phyloP scores from a whole-genome alignment of 1,140 invertebrate genomes.

The Thaumatotibia leucotreta region DNA sequence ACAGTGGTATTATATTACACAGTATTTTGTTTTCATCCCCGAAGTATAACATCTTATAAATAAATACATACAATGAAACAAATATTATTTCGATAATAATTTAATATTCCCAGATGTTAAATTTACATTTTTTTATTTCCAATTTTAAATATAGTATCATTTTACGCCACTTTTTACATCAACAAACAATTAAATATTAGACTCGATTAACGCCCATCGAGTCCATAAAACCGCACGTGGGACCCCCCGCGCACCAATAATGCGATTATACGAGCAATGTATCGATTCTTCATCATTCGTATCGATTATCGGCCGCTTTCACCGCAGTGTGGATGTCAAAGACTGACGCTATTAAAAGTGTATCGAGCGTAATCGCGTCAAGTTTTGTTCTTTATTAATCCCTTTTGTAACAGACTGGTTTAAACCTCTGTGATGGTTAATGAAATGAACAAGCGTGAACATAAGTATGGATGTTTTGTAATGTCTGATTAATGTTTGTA shows the following conservation, averaged over 20 bases:
- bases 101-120: no score
- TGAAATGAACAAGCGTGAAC: slow-evolving; percentile 79
- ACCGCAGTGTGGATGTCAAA: slow-evolving; percentile 59
- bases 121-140: no score
- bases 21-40: no score
- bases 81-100: no score
- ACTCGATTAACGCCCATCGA: slow-evolving; percentile 24
- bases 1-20: no score
- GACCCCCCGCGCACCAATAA: slow-evolving; percentile 60
- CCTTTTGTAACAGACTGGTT: slow-evolving; percentile 48
- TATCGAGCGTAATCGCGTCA: slow-evolving; percentile 41
- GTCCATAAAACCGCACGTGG: slow-evolving; percentile 26
- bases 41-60: no score
- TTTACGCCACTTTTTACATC: neutral
- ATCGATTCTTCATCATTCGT: slow-evolving; percentile 51
- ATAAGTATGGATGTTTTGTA: neutral
- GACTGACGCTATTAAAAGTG: slow-evolving; percentile 56
- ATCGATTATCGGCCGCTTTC: slow-evolving; percentile 53
- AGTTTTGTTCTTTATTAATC: slow-evolving; percentile 47
- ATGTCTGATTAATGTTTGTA: neutral
- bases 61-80: no score
- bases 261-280: slow-evolving; percentile 55
- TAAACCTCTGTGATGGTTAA: slow-evolving; percentile 16
- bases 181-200: neutral
- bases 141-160: no score